Conservation (phyloP, 2,113 vertebrate genomes). For the Xyliphius kryptos region DNA sequence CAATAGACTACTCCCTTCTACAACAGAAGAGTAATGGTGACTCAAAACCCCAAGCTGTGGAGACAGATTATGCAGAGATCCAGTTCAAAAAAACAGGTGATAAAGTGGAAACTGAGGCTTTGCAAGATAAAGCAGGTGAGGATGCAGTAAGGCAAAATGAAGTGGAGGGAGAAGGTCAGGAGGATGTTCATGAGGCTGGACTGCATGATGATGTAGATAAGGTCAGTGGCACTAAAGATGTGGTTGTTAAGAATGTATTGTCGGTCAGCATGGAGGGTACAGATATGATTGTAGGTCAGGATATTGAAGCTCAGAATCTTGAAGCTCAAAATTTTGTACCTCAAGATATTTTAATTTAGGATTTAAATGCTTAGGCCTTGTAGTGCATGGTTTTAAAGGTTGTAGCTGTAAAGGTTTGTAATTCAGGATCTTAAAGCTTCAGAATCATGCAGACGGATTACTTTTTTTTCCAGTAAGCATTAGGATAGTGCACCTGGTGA, state of each 20-base stretch:
- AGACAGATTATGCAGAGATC: slow-evolving; percentile 60
- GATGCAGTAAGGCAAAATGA: slow-evolving; percentile 11
- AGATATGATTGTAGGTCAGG: too few species aligned
- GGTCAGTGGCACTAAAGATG: background rate
- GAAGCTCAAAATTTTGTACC: too few species aligned
- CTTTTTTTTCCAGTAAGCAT: too few species aligned
- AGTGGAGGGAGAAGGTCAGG: slow-evolving; percentile 8
- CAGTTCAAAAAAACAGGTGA: slow-evolving; percentile 16
- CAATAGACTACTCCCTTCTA: slow-evolving; percentile 46
- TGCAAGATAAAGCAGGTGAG: slow-evolving; percentile 18
- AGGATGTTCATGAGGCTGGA: slow-evolving; percentile 1
- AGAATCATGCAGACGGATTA: too few species aligned
- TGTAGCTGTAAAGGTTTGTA: too few species aligned
- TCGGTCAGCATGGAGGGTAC: too few species aligned
- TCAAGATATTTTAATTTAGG: too few species aligned
- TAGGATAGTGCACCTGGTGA: too few species aligned
- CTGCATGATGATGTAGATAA: slow-evolving; percentile 15
- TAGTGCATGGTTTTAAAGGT: too few species aligned
- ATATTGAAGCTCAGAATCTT: too few species aligned
- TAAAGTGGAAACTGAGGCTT: background rate
- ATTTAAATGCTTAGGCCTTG: too few species aligned
- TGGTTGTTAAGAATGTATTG: background rate
- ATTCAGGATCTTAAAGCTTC: too few species aligned
- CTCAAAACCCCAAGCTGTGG: background rate
- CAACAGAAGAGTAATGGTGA: slow-evolving; percentile 4